Base-by-base conservation (phyloP, 2,797 vertebrate species). In the Chelonia mydas region DNA sequence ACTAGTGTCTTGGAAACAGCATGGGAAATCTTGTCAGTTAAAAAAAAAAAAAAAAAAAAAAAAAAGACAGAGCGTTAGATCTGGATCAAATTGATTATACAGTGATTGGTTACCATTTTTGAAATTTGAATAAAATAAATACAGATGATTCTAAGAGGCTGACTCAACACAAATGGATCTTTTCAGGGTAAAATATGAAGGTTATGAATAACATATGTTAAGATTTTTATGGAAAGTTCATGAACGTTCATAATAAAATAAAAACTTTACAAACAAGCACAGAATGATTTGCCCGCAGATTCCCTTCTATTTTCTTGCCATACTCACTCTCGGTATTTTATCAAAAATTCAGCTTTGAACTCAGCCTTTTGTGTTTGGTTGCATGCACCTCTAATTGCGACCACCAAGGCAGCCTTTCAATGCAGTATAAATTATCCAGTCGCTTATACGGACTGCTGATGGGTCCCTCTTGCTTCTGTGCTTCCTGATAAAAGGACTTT, bases 401-500 rank as follows among this genome's bases (percentile, higher is more conserved):
- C 49, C 78, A 90, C 59, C 50, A 53, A 88, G 3, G 91, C 11
- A 1, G 61, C 49, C 65, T 92, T 95, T 95, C 74, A 90, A 80
- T 65, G 37, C 53, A 82, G 87, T 85, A 83, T 68, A 41, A 90
- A 68, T 96, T 68, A 95, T 72, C 68, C 93, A 96, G 83, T 84
- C 93, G 61, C 47, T 61, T 57, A 16, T 86, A 59, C 53, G 45
- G 19, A 76, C 54, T 72, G 94, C 65, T 78, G 88, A 93, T 72
- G 83, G 37, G 1, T 2, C 89, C 79, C 37, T 81, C 28, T 81
- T 79, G 23, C 54, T 86, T 91, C 49, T 89, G 83, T 55, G 59
- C 19, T 72, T 47, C 89, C 89, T 88, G 77, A 86, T 93, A 93
- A 91, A 92, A 84, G 50, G 94, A 84, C 82, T 97, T 95, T 86